phyloP scores from a whole-genome alignment of 2,797 vertebrate genomes.

The Sarcophilus harrisii region DNA sequence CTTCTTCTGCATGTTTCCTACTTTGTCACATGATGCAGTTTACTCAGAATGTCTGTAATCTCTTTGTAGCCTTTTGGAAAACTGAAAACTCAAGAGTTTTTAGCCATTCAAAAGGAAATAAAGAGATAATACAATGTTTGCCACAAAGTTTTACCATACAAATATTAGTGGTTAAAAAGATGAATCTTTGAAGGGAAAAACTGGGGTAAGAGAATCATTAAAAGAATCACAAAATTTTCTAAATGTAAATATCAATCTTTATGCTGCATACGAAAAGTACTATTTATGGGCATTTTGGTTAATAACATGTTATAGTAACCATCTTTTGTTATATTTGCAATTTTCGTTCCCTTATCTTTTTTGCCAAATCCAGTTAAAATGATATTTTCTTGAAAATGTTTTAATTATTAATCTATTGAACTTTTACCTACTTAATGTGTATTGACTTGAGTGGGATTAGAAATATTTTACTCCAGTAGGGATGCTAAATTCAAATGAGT shows the following conservation, averaged over 20 bases:
- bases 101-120: not conserved
- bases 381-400: not conserved
- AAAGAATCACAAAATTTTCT: not conserved
- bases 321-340: not conserved
- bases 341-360: not conserved
- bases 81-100: not conserved
- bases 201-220: not conserved
- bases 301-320: not conserved
- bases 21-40: not conserved
- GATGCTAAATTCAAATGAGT: not conserved
- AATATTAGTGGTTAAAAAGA: not conserved
- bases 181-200: not conserved
- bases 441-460: not conserved
- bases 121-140: not conserved
- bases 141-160: not conserved
- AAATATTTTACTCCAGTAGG: not conserved
- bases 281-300: not conserved
- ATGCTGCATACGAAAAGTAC: not conserved
- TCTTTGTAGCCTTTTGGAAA: not conserved
- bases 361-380: not conserved
- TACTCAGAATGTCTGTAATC: not conserved
- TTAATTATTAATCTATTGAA: not conserved
- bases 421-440: not conserved
- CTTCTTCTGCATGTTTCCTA: not conserved
- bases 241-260: not conserved